Percentiles rank a stretch among this genome's conserved stretches.
phyloP scores from a whole-genome alignment of 2,888 invertebrate species.

The Danaus chrysippus region DNA sequence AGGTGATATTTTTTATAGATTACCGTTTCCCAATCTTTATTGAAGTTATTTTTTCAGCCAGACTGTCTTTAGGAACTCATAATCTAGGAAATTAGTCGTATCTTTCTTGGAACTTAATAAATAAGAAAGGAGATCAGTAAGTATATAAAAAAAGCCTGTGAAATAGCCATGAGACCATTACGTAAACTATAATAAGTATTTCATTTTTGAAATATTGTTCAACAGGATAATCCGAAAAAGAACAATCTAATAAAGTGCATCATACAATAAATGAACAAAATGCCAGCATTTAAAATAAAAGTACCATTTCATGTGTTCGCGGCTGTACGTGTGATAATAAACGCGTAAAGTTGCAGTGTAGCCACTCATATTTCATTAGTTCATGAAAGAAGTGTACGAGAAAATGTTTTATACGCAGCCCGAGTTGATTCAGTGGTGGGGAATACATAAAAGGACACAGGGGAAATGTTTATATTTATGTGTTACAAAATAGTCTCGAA shows the following conservation, averaged over 20 bases:
- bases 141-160: no score
- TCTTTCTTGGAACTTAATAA: no score
- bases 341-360: slow-evolving; percentile 40
- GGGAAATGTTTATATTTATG: neutral
- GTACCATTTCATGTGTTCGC: slow-evolving; percentile 33
- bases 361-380: slow-evolving; percentile 35
- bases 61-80: no score
- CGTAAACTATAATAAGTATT: no score
- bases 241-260: neutral
- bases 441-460: neutral
- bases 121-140: no score
- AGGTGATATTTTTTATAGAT: slow-evolving; percentile 9
- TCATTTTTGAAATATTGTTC: no score
- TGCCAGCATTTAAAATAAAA: slow-evolving; percentile 6
- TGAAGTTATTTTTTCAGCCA: neutral
- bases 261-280: slow-evolving; percentile 2
- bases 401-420: slow-evolving; percentile 1
- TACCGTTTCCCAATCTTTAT: slow-evolving; percentile 15
- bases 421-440: neutral
- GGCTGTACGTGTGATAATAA: slow-evolving; percentile 50
- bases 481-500: neutral
- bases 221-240: no score
- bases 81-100: no score
- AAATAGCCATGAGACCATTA: no score
- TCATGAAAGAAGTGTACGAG: slow-evolving; percentile 30